Evolutionary conservation across 2,888 invertebrate species (phyloP), one percentile per base, ranked within the genome.

Genomic region (Nebria salina): DNA sequence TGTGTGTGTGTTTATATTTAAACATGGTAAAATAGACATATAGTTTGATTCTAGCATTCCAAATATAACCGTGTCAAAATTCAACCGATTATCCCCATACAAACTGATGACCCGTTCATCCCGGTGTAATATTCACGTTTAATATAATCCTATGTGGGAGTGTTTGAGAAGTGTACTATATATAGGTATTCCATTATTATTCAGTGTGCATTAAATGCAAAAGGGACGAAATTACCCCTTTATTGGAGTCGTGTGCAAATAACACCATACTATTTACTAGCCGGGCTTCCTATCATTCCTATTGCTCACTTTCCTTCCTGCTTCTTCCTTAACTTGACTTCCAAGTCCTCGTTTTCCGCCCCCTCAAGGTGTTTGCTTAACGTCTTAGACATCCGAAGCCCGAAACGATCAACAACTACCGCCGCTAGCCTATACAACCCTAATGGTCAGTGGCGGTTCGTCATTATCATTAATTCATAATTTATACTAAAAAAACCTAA

Each of bases 191-290:
- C 73, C 73, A 65, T 65, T 65, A 73, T 74, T 78, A 78, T 78
- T 78, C 78, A 78, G 78, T 74, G 74, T 78, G 74, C 78, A 78
- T 78, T 78, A 78, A 78, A 78, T 78, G 78, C 78, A 78, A 74
- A 75, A 78, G 78, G 78, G 73, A 34, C 65, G 8, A 43, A 78
- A 65, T 78, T 78, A 78, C 78, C 78, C 77, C 78, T 78, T 78
- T 78, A 78, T 78, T 78, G 78, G 78, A 78, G 73, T 74, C 74
- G 74, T 78, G 78, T 78, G 78, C 78, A 78, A 78, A 78, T 78
- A 78, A 78, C 78, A 78, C 25, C 78, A n/a, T 26, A 34, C 65
- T 34, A 25, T 34, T 20, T 9, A 54, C 13, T 54, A 8, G 54
- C 54, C 8, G 54, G 54, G 11, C 54, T 54, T 11, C 13, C 54